Percentiles rank a stretch among this genome's conserved stretches.
These are phyloP conservation scores for Myathropa florea DNA, from an alignment of 2,888 invertebrate genomes.

Conservation along the genomic window DNA sequence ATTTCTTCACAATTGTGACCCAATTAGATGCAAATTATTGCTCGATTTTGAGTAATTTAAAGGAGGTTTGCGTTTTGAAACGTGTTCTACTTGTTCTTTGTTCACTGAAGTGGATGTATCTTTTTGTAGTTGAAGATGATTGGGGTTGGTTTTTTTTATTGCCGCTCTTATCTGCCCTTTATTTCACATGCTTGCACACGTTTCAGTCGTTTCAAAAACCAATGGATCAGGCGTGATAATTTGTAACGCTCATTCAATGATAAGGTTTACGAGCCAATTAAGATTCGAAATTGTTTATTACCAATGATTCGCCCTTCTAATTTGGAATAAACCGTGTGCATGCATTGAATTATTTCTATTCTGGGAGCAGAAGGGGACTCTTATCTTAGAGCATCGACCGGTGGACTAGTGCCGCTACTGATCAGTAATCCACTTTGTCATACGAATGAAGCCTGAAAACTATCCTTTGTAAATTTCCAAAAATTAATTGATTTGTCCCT, in stretches of 20 bases:
- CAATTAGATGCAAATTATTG: slow-evolving; percentile 51
- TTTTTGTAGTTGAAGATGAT: not conserved
- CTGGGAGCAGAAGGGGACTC: not conserved
- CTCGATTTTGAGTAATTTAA: slow-evolving; percentile 41
- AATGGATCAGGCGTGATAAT: not conserved
- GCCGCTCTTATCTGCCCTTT: not conserved
- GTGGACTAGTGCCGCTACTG: too few relatives aligned
- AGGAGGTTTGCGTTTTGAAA: slow-evolving; percentile 12
- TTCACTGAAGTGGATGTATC: not conserved
- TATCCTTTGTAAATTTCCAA: too few relatives aligned
- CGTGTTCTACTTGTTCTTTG: slow-evolving; percentile 56
- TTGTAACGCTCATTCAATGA: not conserved
- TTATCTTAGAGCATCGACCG: too few relatives aligned
- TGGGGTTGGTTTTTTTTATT: not conserved
- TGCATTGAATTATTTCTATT: not conserved
- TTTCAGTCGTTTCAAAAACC: not conserved
- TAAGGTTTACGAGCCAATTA: not conserved
- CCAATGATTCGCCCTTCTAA: not conserved
- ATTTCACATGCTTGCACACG: not conserved
- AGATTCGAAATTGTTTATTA: not conserved
- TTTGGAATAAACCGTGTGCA: not conserved
- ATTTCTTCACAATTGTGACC: slow-evolving; percentile 26
- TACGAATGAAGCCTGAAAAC: too few relatives aligned
- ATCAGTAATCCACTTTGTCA: too few relatives aligned
- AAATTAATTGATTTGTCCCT: too few relatives aligned